Conservation (phyloP, 2,797 vertebrate genomes). For the Cynodonichthys magdalenae region DNA sequence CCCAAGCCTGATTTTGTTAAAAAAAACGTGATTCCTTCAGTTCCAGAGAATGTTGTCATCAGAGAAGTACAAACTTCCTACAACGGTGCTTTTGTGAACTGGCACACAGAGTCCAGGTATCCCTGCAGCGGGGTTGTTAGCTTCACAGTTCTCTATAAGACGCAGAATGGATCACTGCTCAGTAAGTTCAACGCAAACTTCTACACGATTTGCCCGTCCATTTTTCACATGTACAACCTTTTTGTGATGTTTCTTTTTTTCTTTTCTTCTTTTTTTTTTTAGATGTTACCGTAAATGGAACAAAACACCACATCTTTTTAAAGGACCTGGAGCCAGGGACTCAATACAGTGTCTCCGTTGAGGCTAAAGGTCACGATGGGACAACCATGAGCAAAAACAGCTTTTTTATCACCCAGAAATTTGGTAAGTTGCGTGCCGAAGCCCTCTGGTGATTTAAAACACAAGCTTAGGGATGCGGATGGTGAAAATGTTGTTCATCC, state of each 20-base stretch:
- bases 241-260: too few species aligned
- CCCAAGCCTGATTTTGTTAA: not conserved
- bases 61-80: conserved; percentile 13
- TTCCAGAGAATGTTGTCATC: conserved; percentile 39
- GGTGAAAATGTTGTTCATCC: too few species aligned
- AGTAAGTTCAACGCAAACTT: conserved; percentile 45
- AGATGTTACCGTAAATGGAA: conserved; percentile 62
- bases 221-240: not conserved
- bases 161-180: not conserved
- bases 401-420: conserved; percentile 63
- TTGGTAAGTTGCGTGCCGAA: conserved; percentile 56
- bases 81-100: conserved; percentile 60
- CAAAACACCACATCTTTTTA: conserved; percentile 23
- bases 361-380: conserved; percentile 50
- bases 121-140: conserved; percentile 57
- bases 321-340: conserved; percentile 60
- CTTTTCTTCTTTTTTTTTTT: conserved; percentile 26
- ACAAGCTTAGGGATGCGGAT: too few species aligned
- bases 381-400: conserved; percentile 28
- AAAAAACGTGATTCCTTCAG: conserved; percentile 30
- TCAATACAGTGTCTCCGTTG: conserved; percentile 55
- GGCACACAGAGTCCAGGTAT: conserved; percentile 40
- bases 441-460: too few species aligned
- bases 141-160: conserved; percentile 64
- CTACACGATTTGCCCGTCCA: not conserved